Evolutionary conservation across 2,113 vertebrate species (phyloP).

Genomic region (Benitochromis conjunctus): DNA sequence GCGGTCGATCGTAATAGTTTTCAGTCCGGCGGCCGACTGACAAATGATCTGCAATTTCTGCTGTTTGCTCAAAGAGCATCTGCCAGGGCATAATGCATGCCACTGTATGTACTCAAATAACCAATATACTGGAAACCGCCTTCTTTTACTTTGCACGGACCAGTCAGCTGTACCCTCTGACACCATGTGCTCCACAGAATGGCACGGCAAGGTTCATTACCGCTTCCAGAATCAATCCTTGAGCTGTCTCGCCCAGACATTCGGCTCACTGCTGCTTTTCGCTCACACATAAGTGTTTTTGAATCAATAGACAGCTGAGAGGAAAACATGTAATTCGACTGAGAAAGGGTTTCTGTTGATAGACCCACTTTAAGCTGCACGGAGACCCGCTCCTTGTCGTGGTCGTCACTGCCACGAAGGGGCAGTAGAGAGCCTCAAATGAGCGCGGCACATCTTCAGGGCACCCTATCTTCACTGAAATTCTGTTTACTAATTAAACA

Average conservation of each 20-base stretch:
- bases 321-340: neutral
- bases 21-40: slow-evolving; percentile 31
- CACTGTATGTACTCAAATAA: neutral
- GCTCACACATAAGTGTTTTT: slow-evolving; percentile 23
- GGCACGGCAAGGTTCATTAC: slow-evolving; percentile 48
- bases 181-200: neutral
- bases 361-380: neutral
- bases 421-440: slow-evolving; percentile 60
- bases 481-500: slow-evolving; percentile 20
- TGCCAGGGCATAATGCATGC: neutral
- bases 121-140: neutral
- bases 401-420: slow-evolving; percentile 22
- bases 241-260: neutral
- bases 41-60: slow-evolving; percentile 44
- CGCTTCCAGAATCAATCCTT: slow-evolving; percentile 37
- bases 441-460: neutral
- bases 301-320: slow-evolving; percentile 37
- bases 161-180: slow-evolving; percentile 23
- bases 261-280: neutral
- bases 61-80: slow-evolving; percentile 33
- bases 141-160: slow-evolving; percentile 31
- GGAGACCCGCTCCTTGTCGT: neutral
- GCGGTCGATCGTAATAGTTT: slow-evolving; percentile 57
- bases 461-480: neutral
- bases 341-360: neutral